Conservation (phyloP, 2,113 vertebrate species). For the Mormoops blainvillei region DNA sequence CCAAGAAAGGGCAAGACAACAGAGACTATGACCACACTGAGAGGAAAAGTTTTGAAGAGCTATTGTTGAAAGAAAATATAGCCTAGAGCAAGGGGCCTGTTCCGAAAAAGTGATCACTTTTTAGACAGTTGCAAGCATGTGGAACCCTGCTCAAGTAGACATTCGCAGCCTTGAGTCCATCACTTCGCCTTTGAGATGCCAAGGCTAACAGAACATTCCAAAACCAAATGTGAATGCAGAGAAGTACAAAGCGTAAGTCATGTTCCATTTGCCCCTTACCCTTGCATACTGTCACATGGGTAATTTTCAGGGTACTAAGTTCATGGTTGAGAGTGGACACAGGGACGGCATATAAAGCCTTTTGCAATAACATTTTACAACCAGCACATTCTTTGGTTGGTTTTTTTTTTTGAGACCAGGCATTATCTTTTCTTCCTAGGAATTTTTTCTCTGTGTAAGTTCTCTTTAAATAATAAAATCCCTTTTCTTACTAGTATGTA, state of each 20-base stretch:
- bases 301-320: background rate
- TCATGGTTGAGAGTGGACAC: background rate
- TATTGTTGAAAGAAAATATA: background rate
- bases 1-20: background rate
- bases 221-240: background rate
- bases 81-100: background rate
- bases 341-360: background rate
- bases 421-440: conserved; percentile 40
- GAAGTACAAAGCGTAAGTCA: background rate
- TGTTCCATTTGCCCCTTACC: background rate
- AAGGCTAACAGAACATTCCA: background rate
- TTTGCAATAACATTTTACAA: background rate
- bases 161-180: background rate
- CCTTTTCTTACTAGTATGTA: conserved; percentile 39
- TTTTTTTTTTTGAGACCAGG: background rate
- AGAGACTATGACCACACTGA: background rate
- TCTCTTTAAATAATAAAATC: conserved; percentile 61
- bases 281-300: background rate
- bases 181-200: background rate
- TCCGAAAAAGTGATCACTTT: background rate
- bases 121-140: background rate
- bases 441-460: background rate
- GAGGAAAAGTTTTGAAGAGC: background rate
- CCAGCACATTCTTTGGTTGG: background rate
- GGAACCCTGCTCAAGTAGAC: background rate